Percentiles rank a stretch among this genome's conserved stretches.
Evolutionary conservation across 2,113 vertebrate genomes (phyloP).

Genomic region (Halichoerus grypus): DNA sequence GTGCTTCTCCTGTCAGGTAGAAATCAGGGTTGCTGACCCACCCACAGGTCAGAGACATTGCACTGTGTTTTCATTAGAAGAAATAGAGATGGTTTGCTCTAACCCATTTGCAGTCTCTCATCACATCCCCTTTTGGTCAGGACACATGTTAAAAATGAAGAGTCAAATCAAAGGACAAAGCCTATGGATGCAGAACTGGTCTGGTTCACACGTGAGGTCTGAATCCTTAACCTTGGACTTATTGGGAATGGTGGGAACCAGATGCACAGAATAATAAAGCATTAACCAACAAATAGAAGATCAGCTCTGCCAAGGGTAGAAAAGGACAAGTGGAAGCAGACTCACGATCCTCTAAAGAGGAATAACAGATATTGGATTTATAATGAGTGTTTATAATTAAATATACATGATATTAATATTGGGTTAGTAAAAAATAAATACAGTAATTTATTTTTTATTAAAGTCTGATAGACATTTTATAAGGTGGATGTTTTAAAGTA

Average conservation of each 20-base stretch:
- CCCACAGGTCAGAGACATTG: not conserved
- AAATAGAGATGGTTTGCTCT: not conserved
- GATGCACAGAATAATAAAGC: not conserved
- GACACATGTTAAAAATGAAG: constrained; percentile 41
- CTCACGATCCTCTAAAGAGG: not conserved
- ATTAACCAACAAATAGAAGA: not conserved
- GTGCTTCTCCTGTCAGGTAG: not conserved
- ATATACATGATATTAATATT: constrained; percentile 4
- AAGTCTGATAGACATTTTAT: not conserved
- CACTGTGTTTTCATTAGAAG: not conserved
- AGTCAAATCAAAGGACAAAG: not conserved
- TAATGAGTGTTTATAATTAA: not conserved
- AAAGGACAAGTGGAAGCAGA: not conserved
- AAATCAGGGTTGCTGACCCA: not conserved
- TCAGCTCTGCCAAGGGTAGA: not conserved
- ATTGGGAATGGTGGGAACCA: not conserved
- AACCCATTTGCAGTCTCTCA: not conserved
- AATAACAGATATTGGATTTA: not conserved
- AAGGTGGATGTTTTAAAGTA: constrained; percentile 14
- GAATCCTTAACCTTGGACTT: not conserved
- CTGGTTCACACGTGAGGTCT: not conserved
- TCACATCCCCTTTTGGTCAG: not conserved
- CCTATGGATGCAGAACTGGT: not conserved
- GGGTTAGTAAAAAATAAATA: not conserved
- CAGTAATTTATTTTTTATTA: constrained; percentile 41